phyloP scores from a whole-genome alignment of 2,113 vertebrate genomes.

The Panurus biarmicus region DNA sequence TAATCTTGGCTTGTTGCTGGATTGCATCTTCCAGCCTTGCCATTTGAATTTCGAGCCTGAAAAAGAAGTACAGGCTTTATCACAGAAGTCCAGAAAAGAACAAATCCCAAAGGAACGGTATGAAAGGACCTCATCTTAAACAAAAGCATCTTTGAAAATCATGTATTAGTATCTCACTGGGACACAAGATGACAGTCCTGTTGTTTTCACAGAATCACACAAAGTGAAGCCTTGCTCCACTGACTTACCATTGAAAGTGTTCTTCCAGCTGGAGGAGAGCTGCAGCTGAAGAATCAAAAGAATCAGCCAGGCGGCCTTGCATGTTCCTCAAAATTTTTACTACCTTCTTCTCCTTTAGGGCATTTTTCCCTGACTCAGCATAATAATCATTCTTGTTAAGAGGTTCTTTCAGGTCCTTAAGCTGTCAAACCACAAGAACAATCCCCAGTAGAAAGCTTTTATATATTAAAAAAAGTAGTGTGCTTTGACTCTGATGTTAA shows the following conservation, averaged over 20 bases:
- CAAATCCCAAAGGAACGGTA: not conserved
- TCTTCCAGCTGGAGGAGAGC: not conserved
- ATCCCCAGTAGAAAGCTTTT: not conserved
- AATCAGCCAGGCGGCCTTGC: not conserved
- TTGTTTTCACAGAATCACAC: not conserved
- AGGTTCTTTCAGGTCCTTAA: not conserved
- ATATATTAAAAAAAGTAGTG: not conserved
- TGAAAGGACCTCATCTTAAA: not conserved
- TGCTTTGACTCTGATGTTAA: not conserved
- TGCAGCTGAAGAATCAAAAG: not conserved
- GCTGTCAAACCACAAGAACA: not conserved
- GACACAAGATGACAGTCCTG: not conserved
- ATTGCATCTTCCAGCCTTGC: not conserved
- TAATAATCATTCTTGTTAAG: not conserved
- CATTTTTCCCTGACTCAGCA: not conserved
- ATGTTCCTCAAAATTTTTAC: not conserved
- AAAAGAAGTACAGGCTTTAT: not conserved
- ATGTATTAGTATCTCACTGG: not conserved
- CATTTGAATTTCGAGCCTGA: not conserved
- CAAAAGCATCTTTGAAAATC: not conserved
- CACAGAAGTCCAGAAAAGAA: not conserved
- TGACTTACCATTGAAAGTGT: not conserved
- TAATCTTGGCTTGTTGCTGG: not conserved
- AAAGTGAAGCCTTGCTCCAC: not conserved
- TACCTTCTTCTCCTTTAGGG: not conserved